Evolutionary conservation across 2,888 invertebrate genomes (phyloP).

Genomic region (Ochlodes sylvanus): DNA sequence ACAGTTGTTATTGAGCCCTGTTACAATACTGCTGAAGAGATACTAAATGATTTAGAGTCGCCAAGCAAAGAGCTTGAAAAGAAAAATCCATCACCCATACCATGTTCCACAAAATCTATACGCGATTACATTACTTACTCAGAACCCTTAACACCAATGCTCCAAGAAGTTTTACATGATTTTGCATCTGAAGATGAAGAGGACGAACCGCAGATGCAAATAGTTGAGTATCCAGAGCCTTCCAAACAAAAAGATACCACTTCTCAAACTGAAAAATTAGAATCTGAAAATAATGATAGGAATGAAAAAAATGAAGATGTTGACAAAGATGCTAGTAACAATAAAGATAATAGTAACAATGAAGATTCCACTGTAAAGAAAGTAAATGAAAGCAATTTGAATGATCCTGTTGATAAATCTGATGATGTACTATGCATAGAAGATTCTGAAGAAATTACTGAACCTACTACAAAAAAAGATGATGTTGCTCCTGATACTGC

Average conservation of each 20-base stretch:
- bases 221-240: constrained; percentile 52
- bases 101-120: constrained; percentile 52
- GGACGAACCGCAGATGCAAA: constrained; percentile 56
- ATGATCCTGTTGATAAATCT: constrained; percentile 13
- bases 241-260: constrained; percentile 39
- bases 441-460: constrained; percentile 32
- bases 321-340: constrained; percentile 35
- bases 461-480: constrained; percentile 26
- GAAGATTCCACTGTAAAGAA: constrained; percentile 25
- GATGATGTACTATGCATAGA: constrained; percentile 22
- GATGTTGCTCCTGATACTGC: constrained; percentile 23
- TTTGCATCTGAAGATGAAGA: constrained; percentile 66
- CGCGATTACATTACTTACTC: constrained; percentile 66
- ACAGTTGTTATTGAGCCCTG: constrained; percentile 66
- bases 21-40: constrained; percentile 65
- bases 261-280: constrained; percentile 40
- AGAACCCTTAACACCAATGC: constrained; percentile 66
- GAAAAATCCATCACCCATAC: constrained; percentile 3
- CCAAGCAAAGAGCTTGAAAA: constrained; percentile 6
- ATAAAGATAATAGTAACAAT: constrained; percentile 37
- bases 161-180: constrained; percentile 67
- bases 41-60: constrained; percentile 47
- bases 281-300: constrained; percentile 43
- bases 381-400: not conserved
- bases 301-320: constrained; percentile 30